Conservation (phyloP, 2,797 vertebrate genomes). For the Onychomys leucogaster region DNA sequence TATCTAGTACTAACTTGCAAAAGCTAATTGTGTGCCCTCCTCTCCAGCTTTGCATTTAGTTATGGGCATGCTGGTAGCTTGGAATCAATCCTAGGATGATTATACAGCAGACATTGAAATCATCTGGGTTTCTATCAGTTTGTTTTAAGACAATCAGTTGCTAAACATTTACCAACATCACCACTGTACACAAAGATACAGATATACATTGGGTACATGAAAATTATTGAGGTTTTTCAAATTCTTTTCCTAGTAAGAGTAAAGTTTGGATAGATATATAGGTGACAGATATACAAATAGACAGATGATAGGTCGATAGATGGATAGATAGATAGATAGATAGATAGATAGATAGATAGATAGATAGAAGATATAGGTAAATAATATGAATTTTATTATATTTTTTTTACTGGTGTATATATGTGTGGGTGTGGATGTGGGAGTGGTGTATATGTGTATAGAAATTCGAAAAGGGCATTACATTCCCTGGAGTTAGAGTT, state of each 20-base stretch:
- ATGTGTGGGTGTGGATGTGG: no score
- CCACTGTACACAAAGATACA: neutral
- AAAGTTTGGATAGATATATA: neutral
- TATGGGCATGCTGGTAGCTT: neutral
- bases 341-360: neutral
- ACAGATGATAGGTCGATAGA: neutral
- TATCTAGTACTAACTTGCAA: neutral
- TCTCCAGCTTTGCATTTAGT: neutral
- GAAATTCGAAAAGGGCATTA: neutral
- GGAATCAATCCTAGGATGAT: neutral
- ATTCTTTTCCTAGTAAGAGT: constrained; percentile 20
- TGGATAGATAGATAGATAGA: neutral
- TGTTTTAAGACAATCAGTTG: neutral
- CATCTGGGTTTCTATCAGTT: neutral
- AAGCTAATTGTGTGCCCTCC: neutral
- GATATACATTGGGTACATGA: neutral
- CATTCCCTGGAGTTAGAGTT: neutral
- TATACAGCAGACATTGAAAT: neutral
- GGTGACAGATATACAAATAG: neutral
- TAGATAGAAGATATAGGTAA: neutral
- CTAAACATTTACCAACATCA: neutral
- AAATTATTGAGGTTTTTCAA: neutral
- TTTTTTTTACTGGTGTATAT: neutral
- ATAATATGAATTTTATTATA: neutral
- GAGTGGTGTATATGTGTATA: neutral